Conservation (phyloP, 2,888 invertebrate genomes). For the Strigamia transsilvanica region DNA sequence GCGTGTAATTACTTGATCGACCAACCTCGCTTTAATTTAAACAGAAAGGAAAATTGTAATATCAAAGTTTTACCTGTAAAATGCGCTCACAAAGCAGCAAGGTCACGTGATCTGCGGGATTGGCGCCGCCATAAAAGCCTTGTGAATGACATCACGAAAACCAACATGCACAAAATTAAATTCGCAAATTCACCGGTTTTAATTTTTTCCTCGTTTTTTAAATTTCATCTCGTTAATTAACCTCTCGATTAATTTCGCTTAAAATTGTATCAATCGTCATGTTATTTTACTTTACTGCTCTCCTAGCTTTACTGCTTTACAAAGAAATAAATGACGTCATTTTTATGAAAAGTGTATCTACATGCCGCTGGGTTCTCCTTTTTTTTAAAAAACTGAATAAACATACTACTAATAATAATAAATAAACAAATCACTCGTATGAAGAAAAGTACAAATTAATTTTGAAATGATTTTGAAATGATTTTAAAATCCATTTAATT, state of each 20-base stretch:
- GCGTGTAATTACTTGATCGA: not conserved
- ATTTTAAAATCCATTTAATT: not conserved
- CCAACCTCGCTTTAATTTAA: not conserved
- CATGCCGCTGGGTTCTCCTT: too few species aligned
- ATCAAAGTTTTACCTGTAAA: slow-evolving; percentile 54
- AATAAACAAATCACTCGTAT: not conserved
- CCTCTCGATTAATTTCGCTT: too few species aligned
- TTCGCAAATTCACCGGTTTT: not conserved
- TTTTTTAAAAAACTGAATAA: too few species aligned
- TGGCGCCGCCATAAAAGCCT: slow-evolving; percentile 52
- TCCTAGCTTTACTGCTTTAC: too few species aligned
- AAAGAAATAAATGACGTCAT: not conserved
- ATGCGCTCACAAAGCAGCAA: slow-evolving; percentile 56
- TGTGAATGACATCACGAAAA: slow-evolving; percentile 25
- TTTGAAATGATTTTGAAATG: not conserved
- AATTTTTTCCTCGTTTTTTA: not conserved
- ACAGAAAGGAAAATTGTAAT: not conserved
- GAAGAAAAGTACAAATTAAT: not conserved
- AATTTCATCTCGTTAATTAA: not conserved
- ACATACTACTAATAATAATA: too few species aligned
- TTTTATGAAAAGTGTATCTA: not conserved
- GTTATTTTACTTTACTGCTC: too few species aligned
- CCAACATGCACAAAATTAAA: not conserved
- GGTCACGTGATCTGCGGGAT: slow-evolving; percentile 55
- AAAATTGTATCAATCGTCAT: too few species aligned